Base-by-base conservation (phyloP, 2,888 invertebrate species). In the Limenitis camilla region DNA sequence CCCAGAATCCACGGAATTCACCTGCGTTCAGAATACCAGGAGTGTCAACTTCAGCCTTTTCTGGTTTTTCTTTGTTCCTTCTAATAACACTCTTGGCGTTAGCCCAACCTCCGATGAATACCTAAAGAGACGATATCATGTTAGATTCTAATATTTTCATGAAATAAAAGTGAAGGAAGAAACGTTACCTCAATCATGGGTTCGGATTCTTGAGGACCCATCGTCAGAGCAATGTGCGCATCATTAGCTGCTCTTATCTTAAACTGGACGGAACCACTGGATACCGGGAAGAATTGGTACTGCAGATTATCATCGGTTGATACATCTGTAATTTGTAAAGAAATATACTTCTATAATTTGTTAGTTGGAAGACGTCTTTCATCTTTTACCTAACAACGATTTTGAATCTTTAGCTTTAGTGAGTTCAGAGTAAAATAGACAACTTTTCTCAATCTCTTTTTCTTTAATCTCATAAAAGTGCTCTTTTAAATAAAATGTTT, bases 51-150 rank as follows among this genome's bases (percentile, higher is more conserved):
- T 92, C 91, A 8, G 89, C 91, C 58, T 91, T 91, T 49, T 94
- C 94, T 4, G 95, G 94, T 77, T 94, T 91, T 56, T 90, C 83
- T 71, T 90, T 90, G 81, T 96, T 94, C 70, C 91, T 92, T 53
- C 96, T 92, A 71, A 95, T 94, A 1, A 94, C 93, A 32, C 94
- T 94, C 81, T 94, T 95, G 58, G 90, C 86, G 78, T 96, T 96
- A 28, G 90, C 90, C 96, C 96, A 97, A 31, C 96, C 96, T 30
- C 96, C 96, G 66, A 97, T 89, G 81, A 96, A 94, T 48, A 96
- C 74, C 92, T 92, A 71, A 28, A 68, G 51, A 29, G 7, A 19
- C 19, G 19, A 19, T 19, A 19, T 19, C 19, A 19, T 19, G 19
- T 19, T 19, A 19, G 19, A 19, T 19, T 2, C 19, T 19, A 19